Evolutionary conservation across 2,888 invertebrate genomes (phyloP), one percentile per base, ranked within the genome.

Genomic region (Galeopsomyia nigrocyanea): DNA sequence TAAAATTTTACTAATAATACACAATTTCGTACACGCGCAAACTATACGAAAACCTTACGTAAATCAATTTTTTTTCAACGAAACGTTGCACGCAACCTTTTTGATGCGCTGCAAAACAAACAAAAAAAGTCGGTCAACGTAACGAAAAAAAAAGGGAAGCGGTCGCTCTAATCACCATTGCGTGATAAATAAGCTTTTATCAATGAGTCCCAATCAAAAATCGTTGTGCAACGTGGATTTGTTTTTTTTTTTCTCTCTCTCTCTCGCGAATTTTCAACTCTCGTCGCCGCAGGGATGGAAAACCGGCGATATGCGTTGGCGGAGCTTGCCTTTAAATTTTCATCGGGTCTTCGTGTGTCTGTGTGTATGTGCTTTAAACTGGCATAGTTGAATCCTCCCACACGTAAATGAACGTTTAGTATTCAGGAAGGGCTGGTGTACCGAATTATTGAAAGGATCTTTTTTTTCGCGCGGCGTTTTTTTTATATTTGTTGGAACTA

Each of bases 141-240:
- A 53, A n/a, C 31, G 39, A 17, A 53, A 39, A 21, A 51, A 62
- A 26, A 17, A 49, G 17, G 46, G 49, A 14, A 6, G 10, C 16
- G 31, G 22, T 50, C 58, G 51, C 53, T 26, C 58, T 72, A 68
- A 71, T 71, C 58, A 63, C 53, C 68, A 68, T 72, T 72, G 72
- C 72, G 50, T 58, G 63, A 72, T 60, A 58, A 39, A 13, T 13
- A 26, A 71, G 62, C 68, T 57, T 66, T 26, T 68, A 68, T 64
- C 47, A 2, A 47, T 10, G 39, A 13, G 31, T 17, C 17, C 22
- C 53, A 53, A 72, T 72, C 63, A 72, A 68, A 72, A 63, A 21
- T 68, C 53, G 72, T 72, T 72, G 68, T 68, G 68, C 22, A 72
- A 72, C 58, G 63, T 22, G 0, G 61, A 39, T 2, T 2, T 5